phyloP scores from a whole-genome alignment of 2,888 invertebrate genomes.

The Drosophila nr. perissopoda region DNA sequence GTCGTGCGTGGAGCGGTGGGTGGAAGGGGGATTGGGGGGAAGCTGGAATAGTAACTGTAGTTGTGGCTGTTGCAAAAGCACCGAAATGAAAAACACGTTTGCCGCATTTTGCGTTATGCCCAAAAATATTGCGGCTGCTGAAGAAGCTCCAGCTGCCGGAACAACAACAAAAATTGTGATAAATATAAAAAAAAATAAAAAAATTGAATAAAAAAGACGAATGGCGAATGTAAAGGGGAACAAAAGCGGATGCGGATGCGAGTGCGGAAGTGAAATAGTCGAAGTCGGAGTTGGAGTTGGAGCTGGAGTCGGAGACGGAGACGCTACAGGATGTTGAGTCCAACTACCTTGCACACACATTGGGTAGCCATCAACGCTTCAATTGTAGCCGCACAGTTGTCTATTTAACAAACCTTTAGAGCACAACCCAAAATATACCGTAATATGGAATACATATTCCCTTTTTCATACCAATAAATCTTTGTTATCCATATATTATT shows the following conservation, averaged over 20 bases:
- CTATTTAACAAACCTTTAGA: conserved; percentile 20
- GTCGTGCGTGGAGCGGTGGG: conserved; percentile 44
- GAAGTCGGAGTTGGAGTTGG: background rate
- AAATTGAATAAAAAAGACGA: conserved; percentile 12
- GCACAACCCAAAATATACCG: background rate
- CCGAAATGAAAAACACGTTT: conserved; percentile 59
- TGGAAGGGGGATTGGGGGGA: background rate
- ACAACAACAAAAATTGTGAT: conserved; percentile 5
- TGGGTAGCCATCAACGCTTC: conserved; percentile 29
- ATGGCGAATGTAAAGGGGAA: conserved; percentile 25
- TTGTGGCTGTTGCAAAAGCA: background rate
- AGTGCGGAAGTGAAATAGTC: conserved; percentile 18
- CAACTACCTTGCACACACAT: conserved; percentile 53
- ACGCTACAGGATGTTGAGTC: conserved; percentile 39
- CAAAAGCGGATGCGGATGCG: conserved; percentile 51
- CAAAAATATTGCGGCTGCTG: conserved; percentile 54
- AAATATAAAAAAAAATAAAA: conserved; percentile 9
- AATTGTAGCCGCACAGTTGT: conserved; percentile 17
- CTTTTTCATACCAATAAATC: background rate
- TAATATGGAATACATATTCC: conserved; percentile 3
- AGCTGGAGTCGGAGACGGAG: background rate
- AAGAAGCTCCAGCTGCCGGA: conserved; percentile 29
- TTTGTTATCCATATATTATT: background rate
- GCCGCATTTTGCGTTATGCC: conserved; percentile 44
- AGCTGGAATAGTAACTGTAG: conserved; percentile 6